Evolutionary conservation across 2,113 vertebrate genomes (phyloP), one percentile per base, ranked within the genome.

Genomic region (Eulacestoma nigropectus): DNA sequence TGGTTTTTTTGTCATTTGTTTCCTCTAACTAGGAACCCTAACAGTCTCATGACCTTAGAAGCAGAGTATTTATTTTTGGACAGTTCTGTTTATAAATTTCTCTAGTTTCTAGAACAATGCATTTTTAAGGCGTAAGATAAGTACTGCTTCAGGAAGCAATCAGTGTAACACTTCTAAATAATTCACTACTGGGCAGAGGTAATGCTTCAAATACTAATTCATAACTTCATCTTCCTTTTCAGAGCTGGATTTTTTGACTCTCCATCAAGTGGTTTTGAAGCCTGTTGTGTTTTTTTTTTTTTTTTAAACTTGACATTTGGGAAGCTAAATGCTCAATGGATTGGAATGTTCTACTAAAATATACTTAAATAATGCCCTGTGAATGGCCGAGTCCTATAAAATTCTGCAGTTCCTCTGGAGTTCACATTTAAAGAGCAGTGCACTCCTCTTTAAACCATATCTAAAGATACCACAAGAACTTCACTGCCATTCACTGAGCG

Each of bases 401-500:
- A 59, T 15, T 30, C 37, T 56, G 20, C 30, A 59, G 21, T 57
- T 97, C 53, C 62, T 35, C 44, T 50, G 62, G 32, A 50, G 42
- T 5, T 67, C 70, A 25, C 13, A 11, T 22, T 7, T 4, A 16
- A 35, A 21, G 72, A 35, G 47, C 94, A 95, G 90, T 67, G 90
- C 86, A 89, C 87, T 97, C 78, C 82, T 96, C 84, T 90, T 90
- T 91, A 93, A 96, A 95, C 41, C 91, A 91, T 23, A 33, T 42
- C 90, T 93, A 84, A 89, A 96, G 67, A 41, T 69, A 67, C 69
- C 92, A 87, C 82, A 90, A 94, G 87, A 96, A 89, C 86, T 96
- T 96, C 63, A 93, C 87, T 95, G 94, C 74, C 84, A 76, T 73
- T 85, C 82, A 55, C 92, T 93, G 83, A 97, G 59, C 55, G 90